Base-by-base conservation (phyloP, 2,797 vertebrate species). In the Otolemur crassicaudatus region DNA sequence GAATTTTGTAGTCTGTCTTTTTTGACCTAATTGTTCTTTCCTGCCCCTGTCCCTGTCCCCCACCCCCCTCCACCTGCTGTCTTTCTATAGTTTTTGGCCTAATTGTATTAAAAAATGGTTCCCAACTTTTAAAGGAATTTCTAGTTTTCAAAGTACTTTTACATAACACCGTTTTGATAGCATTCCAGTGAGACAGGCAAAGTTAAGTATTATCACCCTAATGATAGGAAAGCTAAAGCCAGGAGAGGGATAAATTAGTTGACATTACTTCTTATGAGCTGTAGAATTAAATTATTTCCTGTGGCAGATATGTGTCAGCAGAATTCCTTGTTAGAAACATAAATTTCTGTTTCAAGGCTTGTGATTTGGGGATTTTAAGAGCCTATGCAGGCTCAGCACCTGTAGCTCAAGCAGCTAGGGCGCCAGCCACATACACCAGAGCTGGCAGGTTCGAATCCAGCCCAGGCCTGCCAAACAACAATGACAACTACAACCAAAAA, bases 81-180 rank as follows among this genome's bases (percentile, higher is more conserved):
- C 63, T 67, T 86, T 83, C 63, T 56, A 61, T 3, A 37, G 34
- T 25, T 89, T 92, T 31, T 91, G 46, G 11, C 53, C 49, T 67
- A 29, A 34, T 84, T 56, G 19, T 80, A 56, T 83, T 76, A 0
- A 79, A 93, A 97, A 76, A 58, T 93, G 10, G 93, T 91, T 86
- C 7, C 58, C 69, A 69, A 11, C 31, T 91, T 93, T 86, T 34
- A 72, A 88, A 88, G 90, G 87, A 37, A 90, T 84, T 87, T 87
- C 40, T 87, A 53, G n/a, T 82, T 92, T 94, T 96, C 53, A 84
- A n/a, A 90, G 17, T 76, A 43, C 3, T 92, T 92, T 58, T 69
- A 46, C 27, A 34, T 84, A n/a, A 80, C 65, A 46, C 27, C 90
- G 23, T 82, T 95, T 75, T 72, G 56, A 34, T 31, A 81, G 8